phyloP scores from a whole-genome alignment of 53 echinoderm and acorn worm genomes.

The Echinarachnius parma region DNA sequence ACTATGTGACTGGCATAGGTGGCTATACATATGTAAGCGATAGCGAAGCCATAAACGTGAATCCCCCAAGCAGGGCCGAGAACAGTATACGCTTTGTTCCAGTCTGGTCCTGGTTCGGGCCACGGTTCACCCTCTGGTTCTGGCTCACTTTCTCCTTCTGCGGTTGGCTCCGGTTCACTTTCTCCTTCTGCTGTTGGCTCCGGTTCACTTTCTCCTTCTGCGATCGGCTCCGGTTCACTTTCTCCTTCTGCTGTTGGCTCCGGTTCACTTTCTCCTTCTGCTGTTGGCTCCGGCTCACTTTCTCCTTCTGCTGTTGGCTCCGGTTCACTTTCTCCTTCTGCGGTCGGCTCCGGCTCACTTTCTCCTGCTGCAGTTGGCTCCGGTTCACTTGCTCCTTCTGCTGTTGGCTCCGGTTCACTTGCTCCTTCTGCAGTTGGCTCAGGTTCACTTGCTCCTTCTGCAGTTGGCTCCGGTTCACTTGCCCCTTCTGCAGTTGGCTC shows the following conservation, averaged over 20 bases:
- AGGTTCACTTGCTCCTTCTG: conserved; percentile 38
- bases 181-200: conserved; percentile 13
- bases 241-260: conserved; percentile 26
- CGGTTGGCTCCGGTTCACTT: conserved; percentile 10
- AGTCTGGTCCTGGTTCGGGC: conserved; percentile 96
- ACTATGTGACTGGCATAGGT: conserved; percentile 50
- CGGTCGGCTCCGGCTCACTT: conserved; percentile 34
- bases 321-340: conserved; percentile 45
- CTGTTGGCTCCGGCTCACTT: conserved; percentile 27
- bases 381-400: conserved; percentile 33
- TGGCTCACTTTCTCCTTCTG: conserved; percentile 31
- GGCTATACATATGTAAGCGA: conserved; percentile 50
- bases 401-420: conserved; percentile 27
- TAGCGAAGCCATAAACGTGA: conserved; percentile 65
- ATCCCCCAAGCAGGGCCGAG: conserved; percentile 57
- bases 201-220: conserved; percentile 21
- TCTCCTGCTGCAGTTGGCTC: conserved; percentile 30
- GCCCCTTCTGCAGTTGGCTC: conserved; percentile 37
- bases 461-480: conserved; percentile 36
- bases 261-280: conserved; percentile 37
- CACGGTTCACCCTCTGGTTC: conserved; percentile 69
- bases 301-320: conserved; percentile 36
- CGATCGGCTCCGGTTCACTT: conserved; percentile 30
- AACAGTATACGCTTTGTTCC: conserved; percentile 39
- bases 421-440: conserved; percentile 35